Evolutionary conservation across 2,888 invertebrate genomes (phyloP), one percentile per base, ranked within the genome.

Genomic region (Axea sp.): DNA sequence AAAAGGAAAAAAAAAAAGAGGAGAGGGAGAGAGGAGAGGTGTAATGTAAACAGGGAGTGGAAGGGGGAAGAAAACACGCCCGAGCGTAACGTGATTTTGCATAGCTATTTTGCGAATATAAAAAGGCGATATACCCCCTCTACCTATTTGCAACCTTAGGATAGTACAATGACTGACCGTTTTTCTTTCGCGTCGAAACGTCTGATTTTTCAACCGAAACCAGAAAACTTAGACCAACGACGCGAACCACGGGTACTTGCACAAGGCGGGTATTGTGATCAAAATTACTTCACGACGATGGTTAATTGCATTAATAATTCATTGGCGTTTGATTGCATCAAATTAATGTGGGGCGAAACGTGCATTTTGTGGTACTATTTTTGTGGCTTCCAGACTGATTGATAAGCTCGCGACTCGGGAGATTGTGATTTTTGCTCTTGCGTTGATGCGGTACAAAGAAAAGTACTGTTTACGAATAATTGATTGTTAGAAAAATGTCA

Each of bases 381-480:
- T 53, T 37, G 14, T 28, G 22, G 17, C 39, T 30, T 37, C 43
- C 68, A 69, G 69, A 69, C 69, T 53, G 60, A 69, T 69, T 69
- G 53, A 69, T 60, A 60, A 49, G 59, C 9, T 19, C 12, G 9
- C 8, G 28, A 26, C 15, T 26, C 6, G 9, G 15, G 5, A 3
- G 47, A 49, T 49, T 35, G 22, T 60, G 37, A 28, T 43, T 9
- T 51, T 59, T 28, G n/a, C 15, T 22, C 17, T 12, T 43, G 19
- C n/a, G 8, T 43, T 33, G 12, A 28, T 30, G 19, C 39, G n/a
- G 24, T 19, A 60, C 53, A 69, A 60, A 45, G 60, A 51, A 51
- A 51, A 53, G 59, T 31, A 55, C 49, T 67, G 41, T 67, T n/a
- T 17, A 31, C 11, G 31, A 6, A 43, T 30, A 14, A 47, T 47